Conservation (phyloP, 2,113 vertebrate species). For the Athene noctua region DNA sequence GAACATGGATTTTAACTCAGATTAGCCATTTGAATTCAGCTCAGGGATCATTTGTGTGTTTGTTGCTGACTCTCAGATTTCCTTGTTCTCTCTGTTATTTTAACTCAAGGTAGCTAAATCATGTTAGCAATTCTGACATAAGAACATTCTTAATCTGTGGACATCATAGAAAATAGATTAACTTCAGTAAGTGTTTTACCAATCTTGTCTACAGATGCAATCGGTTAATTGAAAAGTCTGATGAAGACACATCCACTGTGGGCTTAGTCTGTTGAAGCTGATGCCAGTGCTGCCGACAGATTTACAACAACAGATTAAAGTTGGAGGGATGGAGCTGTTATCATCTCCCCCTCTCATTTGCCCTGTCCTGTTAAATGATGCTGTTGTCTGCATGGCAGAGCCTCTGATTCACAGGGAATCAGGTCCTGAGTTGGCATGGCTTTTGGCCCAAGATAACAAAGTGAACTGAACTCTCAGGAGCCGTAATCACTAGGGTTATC, state of each 20-base stretch:
- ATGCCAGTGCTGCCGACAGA: neutral
- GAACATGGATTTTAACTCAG: neutral
- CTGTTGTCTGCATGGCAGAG: neutral
- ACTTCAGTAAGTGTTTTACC: neutral
- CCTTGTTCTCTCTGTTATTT: neutral
- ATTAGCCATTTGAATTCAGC: neutral
- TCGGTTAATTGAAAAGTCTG: neutral
- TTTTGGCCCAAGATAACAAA: neutral
- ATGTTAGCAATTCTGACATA: neutral
- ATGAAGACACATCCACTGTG: neutral
- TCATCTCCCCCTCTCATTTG: neutral
- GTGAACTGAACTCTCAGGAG: neutral
- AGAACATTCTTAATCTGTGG: neutral
- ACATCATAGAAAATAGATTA: neutral
- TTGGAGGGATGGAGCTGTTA: slow-evolving; percentile 7
- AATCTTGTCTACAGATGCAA: neutral
- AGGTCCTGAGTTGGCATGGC: neutral
- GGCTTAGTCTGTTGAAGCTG: neutral
- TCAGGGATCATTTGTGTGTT: neutral
- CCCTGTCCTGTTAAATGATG: neutral
- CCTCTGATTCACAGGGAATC: neutral
- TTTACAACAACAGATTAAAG: neutral
- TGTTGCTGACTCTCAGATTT: neutral
- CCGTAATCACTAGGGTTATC: neutral
- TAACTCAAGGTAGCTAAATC: neutral